phyloP scores from a whole-genome alignment of 2,113 vertebrate genomes.

The Junco hyemalis region DNA sequence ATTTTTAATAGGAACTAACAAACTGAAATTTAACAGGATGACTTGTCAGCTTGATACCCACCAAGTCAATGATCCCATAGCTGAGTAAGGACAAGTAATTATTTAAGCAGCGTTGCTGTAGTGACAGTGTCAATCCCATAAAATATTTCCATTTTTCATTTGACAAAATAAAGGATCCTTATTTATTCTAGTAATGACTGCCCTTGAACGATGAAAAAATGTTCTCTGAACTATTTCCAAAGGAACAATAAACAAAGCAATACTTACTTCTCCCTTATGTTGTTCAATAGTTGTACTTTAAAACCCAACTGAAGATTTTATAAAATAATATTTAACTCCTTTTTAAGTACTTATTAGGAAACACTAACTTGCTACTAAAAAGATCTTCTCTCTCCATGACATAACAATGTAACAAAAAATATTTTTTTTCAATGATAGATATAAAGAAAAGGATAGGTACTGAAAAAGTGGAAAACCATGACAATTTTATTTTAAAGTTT shows the following conservation, averaged over 20 bases:
- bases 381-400: neutral
- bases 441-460: conserved; percentile 3
- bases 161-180: conserved; percentile 17
- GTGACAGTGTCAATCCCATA: neutral
- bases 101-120: neutral
- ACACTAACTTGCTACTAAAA: conserved; percentile 2
- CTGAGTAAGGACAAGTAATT: neutral
- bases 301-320: neutral
- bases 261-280: neutral
- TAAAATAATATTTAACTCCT: conserved; percentile 12
- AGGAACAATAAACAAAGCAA: neutral
- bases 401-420: too few relatives aligned
- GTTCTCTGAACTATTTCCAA: neutral
- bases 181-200: neutral
- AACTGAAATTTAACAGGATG: neutral
- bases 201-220: neutral
- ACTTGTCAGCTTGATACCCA: neutral
- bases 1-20: neutral
- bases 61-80: neutral
- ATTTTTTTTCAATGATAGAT: conserved; percentile 27
- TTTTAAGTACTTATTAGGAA: conserved; percentile 28
- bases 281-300: neutral
- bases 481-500: conserved; percentile 21
- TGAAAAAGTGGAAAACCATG: conserved; percentile 17
- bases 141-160: conserved; percentile 32